Conservation (phyloP, 92 coral and sea anemone genomes). For the Diadumene lineata region DNA sequence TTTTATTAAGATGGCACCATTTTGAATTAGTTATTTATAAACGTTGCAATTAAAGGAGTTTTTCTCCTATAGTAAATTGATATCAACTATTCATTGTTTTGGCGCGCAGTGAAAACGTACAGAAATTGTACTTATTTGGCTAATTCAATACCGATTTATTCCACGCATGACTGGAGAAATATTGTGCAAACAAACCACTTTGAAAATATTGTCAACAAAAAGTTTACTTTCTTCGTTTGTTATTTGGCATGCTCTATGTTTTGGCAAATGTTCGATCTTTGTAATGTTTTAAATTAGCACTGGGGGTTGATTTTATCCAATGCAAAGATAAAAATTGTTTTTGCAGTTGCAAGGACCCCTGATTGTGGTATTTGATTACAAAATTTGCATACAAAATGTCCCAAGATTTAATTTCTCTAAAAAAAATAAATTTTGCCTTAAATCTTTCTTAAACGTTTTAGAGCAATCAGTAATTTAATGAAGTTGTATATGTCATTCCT, state of each 20-base stretch:
- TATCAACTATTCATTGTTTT: neutral
- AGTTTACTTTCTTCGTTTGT: neutral
- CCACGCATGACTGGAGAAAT: conserved; percentile 11
- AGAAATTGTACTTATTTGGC: neutral
- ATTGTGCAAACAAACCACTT: conserved; percentile 5
- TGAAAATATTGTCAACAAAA: neutral
- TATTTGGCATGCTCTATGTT: neutral
- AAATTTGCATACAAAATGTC: neutral
- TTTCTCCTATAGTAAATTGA: neutral
- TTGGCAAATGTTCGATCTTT: neutral
- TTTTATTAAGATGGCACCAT: neutral
- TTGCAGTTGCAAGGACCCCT: neutral
- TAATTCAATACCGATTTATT: neutral
- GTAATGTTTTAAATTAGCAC: neutral
- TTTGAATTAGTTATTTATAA: neutral
- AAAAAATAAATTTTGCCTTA: too few relatives aligned
- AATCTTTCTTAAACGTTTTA: too few relatives aligned
- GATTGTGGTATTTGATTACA: neutral
- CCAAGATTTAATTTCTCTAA: too few relatives aligned
- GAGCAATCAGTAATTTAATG: too few relatives aligned
- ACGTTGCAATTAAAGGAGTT: neutral
- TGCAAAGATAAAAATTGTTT: conserved; percentile 1
- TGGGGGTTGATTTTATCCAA: too few relatives aligned
- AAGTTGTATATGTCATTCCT: too few relatives aligned
- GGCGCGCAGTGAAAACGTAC: neutral